Conservation (phyloP, 2,797 vertebrate species). For the Melanotaenia maccullochi region DNA sequence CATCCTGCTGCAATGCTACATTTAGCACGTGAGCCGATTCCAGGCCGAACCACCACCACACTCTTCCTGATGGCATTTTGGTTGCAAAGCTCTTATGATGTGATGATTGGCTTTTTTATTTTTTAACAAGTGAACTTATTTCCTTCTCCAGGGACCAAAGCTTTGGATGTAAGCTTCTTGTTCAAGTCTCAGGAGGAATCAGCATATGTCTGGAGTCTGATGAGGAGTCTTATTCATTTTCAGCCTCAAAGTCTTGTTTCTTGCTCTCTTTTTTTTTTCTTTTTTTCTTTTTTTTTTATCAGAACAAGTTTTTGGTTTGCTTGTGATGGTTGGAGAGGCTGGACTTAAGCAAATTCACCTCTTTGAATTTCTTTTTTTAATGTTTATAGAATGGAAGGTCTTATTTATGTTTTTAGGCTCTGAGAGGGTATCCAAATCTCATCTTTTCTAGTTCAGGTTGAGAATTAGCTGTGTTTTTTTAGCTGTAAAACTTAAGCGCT, state of each 20-base stretch:
- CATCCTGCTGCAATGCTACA: constrained; percentile 60
- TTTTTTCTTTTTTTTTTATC: constrained; percentile 5
- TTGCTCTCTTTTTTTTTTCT: constrained; percentile 13
- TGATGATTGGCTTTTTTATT: neutral
- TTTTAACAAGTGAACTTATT: constrained; percentile 29
- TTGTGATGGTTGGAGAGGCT: neutral
- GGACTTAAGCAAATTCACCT: neutral
- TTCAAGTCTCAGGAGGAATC: constrained; percentile 46
- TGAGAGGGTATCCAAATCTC: constrained; percentile 3
- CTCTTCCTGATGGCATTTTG: constrained; percentile 28
- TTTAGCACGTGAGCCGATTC: constrained; percentile 63
- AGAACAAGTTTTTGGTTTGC: constrained; percentile 23
- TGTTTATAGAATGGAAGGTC: constrained; percentile 5
- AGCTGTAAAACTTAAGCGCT: constrained; percentile 61
- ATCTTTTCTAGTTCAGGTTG: constrained; percentile 38
- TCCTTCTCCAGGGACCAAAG: constrained; percentile 39
- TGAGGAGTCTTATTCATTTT: constrained; percentile 56
- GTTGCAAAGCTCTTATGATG: constrained; percentile 22
- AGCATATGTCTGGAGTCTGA: constrained; percentile 62
- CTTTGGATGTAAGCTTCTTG: constrained; percentile 51
- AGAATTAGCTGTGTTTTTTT: constrained; percentile 57
- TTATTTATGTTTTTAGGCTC: constrained; percentile 27
- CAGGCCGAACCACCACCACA: constrained; percentile 61
- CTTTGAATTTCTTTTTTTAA: neutral
- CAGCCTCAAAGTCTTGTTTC: too few relatives aligned